Conservation (phyloP, 2,888 invertebrate genomes). For the Temnothorax unifasciatus region DNA sequence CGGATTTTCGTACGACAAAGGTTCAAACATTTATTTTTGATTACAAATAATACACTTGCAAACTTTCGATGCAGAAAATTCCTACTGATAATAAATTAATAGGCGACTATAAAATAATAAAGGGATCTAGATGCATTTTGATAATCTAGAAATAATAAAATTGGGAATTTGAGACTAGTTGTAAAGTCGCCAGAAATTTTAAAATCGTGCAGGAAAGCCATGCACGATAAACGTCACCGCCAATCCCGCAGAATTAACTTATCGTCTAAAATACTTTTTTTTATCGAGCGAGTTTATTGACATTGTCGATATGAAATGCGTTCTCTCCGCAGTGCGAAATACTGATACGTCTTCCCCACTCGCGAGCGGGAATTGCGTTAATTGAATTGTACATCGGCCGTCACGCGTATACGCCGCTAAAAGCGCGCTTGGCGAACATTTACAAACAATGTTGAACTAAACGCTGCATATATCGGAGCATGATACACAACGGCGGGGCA, state of each 20-base stretch:
- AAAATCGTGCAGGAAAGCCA: not conserved
- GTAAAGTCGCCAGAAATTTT: not conserved
- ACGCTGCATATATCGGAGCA: constrained; percentile 27
- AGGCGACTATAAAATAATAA: not conserved
- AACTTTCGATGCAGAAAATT: not conserved
- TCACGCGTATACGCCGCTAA: constrained; percentile 44
- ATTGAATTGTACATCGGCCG: constrained; percentile 57
- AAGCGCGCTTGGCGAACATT: constrained; percentile 45
- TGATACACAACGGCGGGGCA: constrained; percentile 40
- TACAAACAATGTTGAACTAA: constrained; percentile 55
- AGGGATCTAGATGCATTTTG: not conserved
- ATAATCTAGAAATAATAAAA: not conserved
- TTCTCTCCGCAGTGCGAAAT: constrained; percentile 18
- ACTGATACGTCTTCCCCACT: constrained; percentile 52
- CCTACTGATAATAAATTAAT: not conserved
- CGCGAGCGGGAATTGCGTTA: constrained; percentile 55
- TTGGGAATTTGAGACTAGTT: not conserved
- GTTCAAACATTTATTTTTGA: not conserved
- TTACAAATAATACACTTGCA: not conserved
- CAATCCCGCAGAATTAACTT: constrained; percentile 36
- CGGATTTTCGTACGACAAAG: not conserved
- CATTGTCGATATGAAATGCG: constrained; percentile 45
- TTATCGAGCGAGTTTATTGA: constrained; percentile 36
- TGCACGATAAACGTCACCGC: constrained; percentile 4
- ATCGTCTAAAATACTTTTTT: constrained; percentile 10